These are phyloP conservation scores for Cataglyphis cursor DNA, from an alignment of 2,888 invertebrate genomes.

Conservation along the genomic window DNA sequence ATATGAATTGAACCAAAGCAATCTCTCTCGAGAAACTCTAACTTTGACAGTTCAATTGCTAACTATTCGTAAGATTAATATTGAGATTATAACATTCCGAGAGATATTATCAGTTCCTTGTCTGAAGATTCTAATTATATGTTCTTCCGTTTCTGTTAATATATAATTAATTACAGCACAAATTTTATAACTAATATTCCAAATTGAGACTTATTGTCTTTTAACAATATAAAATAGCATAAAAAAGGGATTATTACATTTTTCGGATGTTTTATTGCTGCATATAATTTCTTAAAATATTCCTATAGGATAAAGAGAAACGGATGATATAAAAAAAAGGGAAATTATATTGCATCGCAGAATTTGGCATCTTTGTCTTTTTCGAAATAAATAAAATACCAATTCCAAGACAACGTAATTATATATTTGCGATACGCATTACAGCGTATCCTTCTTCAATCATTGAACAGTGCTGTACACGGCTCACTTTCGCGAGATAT, in stretches of 20 bases:
- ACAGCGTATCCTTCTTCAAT: neutral
- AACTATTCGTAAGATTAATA: neutral
- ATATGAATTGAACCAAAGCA: neutral
- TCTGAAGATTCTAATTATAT: neutral
- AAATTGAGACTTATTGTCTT: neutral
- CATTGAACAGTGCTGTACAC: constrained; percentile 41
- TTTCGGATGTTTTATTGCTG: neutral
- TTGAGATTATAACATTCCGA: neutral
- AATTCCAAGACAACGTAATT: neutral
- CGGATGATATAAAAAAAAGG: neutral
- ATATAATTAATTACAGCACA: neutral
- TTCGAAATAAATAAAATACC: constrained; percentile 18
- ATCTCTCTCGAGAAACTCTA: neutral
- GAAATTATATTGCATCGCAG: constrained; percentile 15
- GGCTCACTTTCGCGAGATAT: constrained; percentile 52
- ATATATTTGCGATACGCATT: neutral
- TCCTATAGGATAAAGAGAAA: neutral
- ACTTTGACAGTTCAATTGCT: neutral
- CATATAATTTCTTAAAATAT: neutral
- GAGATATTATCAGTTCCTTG: neutral
- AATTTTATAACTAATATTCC: neutral
- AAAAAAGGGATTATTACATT: neutral
- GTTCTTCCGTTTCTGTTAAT: neutral
- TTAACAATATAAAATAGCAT: neutral
- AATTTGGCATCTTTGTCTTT: neutral